Evolutionary conservation across 2,888 invertebrate genomes (phyloP), one percentile per base, ranked within the genome.

Genomic region (Plagiodera versicolora): DNA sequence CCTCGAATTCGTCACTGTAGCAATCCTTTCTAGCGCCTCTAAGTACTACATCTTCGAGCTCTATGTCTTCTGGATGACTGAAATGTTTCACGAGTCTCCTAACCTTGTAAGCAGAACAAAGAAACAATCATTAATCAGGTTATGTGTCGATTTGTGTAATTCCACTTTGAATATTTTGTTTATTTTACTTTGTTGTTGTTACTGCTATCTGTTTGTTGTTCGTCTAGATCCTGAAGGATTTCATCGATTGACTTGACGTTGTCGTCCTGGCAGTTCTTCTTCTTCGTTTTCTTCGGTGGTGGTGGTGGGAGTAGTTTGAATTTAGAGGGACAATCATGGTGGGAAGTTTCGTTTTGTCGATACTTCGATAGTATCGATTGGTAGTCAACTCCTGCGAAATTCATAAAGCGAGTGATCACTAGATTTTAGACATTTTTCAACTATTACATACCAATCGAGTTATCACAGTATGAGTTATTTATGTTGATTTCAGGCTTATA

Each of bases 31-130:
- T 56, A 17, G 64, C 58, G 14, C 57, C 66, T 28, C 72, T 63
- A 18, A 72, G 58, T 6, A 67, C 60, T 1, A 70, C 24, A 3
- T 6, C 69, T n/a, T 67, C 67, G 39, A 52, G 63, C 28, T 67
- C 64, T n/a, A 66, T 67, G 19, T 58, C 54, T 10, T 69, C 64
- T 16, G 59, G 53, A 18, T 73, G 74, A 60, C 77, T 76, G 64
- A 79, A 79, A 65, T 75, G 76, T 20, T 78, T 73, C 9, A 79
- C 78, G 18, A 79, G 60, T 47, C 71, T 65, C 58, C 73, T 75
- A 3, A 76, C 77, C 70, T 58, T n/a, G n/a, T n/a, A n/a, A n/a
- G n/a, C n/a, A n/a, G n/a, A n/a, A n/a, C n/a, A n/a, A n/a, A n/a
- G n/a, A n/a, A n/a, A n/a, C n/a, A n/a, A n/a, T n/a, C n/a, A n/a